Evolutionary conservation across 2,797 vertebrate species (phyloP).

Genomic region (Pelochelys cantorii): DNA sequence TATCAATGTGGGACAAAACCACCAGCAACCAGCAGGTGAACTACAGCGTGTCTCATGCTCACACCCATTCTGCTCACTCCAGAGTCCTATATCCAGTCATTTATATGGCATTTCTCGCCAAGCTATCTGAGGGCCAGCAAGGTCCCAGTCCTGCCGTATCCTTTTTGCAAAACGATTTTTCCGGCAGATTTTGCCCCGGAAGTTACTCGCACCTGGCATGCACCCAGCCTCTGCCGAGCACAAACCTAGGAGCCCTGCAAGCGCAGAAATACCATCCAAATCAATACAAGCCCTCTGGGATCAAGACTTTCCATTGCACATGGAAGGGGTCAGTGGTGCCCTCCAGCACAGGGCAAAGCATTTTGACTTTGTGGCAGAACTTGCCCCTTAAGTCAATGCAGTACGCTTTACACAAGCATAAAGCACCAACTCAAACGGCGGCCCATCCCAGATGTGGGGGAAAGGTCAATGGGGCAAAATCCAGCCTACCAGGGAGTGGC

Average conservation of each 20-base stretch:
- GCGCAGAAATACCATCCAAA: neutral
- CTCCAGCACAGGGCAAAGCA: neutral
- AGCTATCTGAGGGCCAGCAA: neutral
- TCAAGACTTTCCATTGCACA: neutral
- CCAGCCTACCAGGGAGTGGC: rapidly evolving
- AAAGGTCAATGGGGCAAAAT: neutral
- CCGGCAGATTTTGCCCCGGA: neutral
- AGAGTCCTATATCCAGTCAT: neutral
- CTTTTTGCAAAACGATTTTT: neutral
- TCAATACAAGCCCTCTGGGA: neutral
- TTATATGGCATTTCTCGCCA: neutral
- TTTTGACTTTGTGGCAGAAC: neutral
- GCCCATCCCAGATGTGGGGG: neutral
- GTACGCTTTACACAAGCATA: rapidly evolving
- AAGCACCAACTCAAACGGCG: neutral
- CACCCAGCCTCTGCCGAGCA: neutral
- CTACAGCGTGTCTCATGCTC: rapidly evolving
- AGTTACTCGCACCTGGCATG: neutral
- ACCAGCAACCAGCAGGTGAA: rapidly evolving
- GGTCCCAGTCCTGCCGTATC: neutral
- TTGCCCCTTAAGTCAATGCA: rapidly evolving
- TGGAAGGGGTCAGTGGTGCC: neutral
- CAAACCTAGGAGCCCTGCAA: neutral
- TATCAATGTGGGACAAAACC: neutral
- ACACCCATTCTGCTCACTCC: neutral